Evolutionary conservation across 1,140 invertebrate species (phyloP).

Genomic region (Drosophila tropicalis): DNA sequence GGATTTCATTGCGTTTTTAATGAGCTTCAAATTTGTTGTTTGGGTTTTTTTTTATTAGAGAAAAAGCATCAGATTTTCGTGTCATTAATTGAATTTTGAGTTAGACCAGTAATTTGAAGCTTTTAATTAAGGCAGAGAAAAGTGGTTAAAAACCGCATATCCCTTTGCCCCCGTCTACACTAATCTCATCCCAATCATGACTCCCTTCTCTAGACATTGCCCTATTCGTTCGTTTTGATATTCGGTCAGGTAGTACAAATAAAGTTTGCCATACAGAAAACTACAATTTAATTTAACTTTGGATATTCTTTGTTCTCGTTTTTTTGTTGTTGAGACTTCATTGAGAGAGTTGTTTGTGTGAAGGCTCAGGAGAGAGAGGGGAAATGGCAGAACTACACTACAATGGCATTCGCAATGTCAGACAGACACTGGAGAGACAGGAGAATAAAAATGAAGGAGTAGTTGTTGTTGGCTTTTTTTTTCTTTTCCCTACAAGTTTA

Average conservation of each 20-base stretch:
- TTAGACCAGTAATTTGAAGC: slow-evolving; percentile 37
- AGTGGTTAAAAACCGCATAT: slow-evolving; percentile 6
- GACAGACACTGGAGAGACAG: slow-evolving; percentile 1
- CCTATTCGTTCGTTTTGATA: slow-evolving; percentile 22
- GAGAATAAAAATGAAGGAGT: neutral
- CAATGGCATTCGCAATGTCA: slow-evolving; percentile 50
- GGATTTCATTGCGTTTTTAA: slow-evolving; percentile 61
- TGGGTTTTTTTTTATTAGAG: neutral
- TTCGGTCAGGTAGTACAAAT: slow-evolving; percentile 44
- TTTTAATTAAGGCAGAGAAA: slow-evolving; percentile 75
- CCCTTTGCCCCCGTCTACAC: too few species aligned
- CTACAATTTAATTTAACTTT: slow-evolving; percentile 83
- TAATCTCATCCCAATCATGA: neutral
- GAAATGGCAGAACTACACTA: slow-evolving; percentile 48
- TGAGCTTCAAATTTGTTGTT: slow-evolving; percentile 58
- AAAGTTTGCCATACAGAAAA: slow-evolving; percentile 75
- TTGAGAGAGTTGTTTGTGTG: slow-evolving; percentile 3
- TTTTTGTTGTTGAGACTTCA: slow-evolving; percentile 9
- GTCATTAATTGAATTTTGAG: slow-evolving; percentile 56
- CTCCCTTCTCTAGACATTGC: slow-evolving; percentile 29
- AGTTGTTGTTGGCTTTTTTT: slow-evolving; percentile 3
- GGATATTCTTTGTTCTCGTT: slow-evolving; percentile 77
- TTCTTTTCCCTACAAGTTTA: slow-evolving; percentile 28
- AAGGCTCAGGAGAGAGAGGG: neutral
- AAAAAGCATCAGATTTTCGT: slow-evolving; percentile 34